Evolutionary conservation across 2,113 vertebrate species (phyloP), one percentile per base, ranked within the genome.

Genomic region (Lanius collurio): DNA sequence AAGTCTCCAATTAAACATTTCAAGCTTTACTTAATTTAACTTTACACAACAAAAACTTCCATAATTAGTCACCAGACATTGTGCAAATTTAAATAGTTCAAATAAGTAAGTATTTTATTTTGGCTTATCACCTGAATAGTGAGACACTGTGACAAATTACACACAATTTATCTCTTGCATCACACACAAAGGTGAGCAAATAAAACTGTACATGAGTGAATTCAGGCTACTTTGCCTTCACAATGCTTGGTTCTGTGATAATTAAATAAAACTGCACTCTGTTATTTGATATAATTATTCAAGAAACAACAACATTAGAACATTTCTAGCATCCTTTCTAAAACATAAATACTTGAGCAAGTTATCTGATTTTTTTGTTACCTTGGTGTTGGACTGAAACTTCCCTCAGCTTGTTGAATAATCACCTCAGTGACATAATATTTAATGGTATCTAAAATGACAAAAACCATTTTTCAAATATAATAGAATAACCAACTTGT

Each of bases 371-470:
- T 37, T 59, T 33, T 77, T 94, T 91, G 65, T 77, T 98, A 98
- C 98, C 98, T 98, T 96, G 97, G 85, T 76, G 94, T 93, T 73
- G 97, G 89, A 56, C 89, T 84, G 74, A 98, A 98, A 79, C 81
- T 96, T 73, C 76, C 96, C 65, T 92, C 95, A 55, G 97, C 95
- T 7, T 95, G 96, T 52, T 94, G 98, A 97, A 99, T 97, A 90
- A 98, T 94, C 93, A 99, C 96, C 97, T 99, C 99, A 2, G 99
- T 99, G 95, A 99, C 87, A 95, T 99, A 99, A 81, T 99, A 98
- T 88, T 99, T 99, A 92, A 98, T 76, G 19, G 97, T 98, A 80
- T 97, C 99, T 99, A 96, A 76, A 98, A 97, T 69, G 65, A 96
- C 75, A 97, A 63, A 95, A 37, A 37, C 57, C 52, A 92, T 28